Percentiles rank a stretch among this genome's conserved stretches.
Evolutionary conservation across 1,140 invertebrate species (phyloP).

Genomic region (Drosophila arawakana): DNA sequence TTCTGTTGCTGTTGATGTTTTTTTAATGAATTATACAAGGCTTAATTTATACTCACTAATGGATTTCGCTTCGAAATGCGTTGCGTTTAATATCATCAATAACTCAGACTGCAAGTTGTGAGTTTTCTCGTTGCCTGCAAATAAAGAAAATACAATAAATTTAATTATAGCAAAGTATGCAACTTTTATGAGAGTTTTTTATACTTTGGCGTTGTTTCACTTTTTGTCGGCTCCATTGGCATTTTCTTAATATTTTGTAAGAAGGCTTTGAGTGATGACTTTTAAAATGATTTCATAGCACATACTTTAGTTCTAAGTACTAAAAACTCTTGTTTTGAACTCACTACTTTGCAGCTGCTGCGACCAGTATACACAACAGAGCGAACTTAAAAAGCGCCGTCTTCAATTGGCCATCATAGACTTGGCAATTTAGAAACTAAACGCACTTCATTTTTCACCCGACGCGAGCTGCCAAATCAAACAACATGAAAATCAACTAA

Average conservation of each 20-base stretch:
- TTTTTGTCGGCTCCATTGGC: background rate
- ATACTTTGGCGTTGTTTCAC: background rate
- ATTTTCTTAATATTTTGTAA: background rate
- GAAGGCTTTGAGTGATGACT: no score
- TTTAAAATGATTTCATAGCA: no score
- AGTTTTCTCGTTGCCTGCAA: constrained; percentile 20
- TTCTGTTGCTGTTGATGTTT: constrained; percentile 26
- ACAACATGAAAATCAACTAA: constrained; percentile 72
- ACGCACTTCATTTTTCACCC: constrained; percentile 52
- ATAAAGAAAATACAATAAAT: constrained; percentile 63
- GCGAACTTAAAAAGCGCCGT: background rate
- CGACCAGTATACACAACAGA: background rate
- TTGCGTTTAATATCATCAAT: constrained; percentile 68
- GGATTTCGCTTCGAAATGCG: constrained; percentile 61
- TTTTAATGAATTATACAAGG: constrained; percentile 78
- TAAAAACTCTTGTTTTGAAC: no score
- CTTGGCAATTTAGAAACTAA: constrained; percentile 30
- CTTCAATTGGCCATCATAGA: constrained; percentile 27
- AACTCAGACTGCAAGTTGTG: constrained; percentile 31
- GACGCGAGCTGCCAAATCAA: constrained; percentile 46
- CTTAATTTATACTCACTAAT: constrained; percentile 82
- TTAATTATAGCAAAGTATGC: constrained; percentile 74
- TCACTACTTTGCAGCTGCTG: no score
- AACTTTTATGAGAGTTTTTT: constrained; percentile 4
- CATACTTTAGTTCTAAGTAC: no score